Evolutionary conservation across 2,888 invertebrate genomes (phyloP).

Genomic region (Dichetophora obliterata): DNA sequence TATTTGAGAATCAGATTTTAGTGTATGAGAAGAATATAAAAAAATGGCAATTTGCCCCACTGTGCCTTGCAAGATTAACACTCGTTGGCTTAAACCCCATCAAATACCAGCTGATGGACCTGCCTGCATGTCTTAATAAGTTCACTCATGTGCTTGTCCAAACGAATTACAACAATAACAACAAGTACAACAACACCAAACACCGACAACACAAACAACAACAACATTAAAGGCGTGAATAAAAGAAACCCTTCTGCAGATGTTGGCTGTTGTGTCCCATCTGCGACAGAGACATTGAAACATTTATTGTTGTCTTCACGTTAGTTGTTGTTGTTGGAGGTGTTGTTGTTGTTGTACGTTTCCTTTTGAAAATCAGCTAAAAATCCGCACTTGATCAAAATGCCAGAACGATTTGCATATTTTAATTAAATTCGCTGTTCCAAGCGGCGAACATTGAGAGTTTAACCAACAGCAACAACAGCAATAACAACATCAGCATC

Average conservation of each 20-base stretch:
- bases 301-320: slow-evolving; percentile 27
- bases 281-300: slow-evolving; percentile 27
- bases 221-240: slow-evolving; percentile 7
- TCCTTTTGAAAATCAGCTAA: slow-evolving; percentile 36
- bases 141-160: slow-evolving; percentile 28
- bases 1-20: no score
- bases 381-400: slow-evolving; percentile 66
- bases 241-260: slow-evolving; percentile 24
- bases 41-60: no score
- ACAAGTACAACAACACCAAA: slow-evolving; percentile 33
- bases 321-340: neutral
- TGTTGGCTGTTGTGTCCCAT: slow-evolving; percentile 7
- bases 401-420: slow-evolving; percentile 70
- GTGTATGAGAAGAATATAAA: no score
- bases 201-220: slow-evolving; percentile 40
- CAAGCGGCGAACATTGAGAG: neutral
- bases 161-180: slow-evolving; percentile 23
- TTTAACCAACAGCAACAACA: neutral
- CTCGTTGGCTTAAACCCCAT: slow-evolving; percentile 35
- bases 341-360: slow-evolving; percentile 32
- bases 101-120: slow-evolving; percentile 51
- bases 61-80: neutral
- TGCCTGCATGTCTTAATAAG: slow-evolving; percentile 37
- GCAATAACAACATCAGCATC: neutral
- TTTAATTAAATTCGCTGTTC: slow-evolving; percentile 68